Evolutionary conservation across 2,797 vertebrate species (phyloP), one percentile per base, ranked within the genome.

Genomic region (Myiotriccus ornatus): DNA sequence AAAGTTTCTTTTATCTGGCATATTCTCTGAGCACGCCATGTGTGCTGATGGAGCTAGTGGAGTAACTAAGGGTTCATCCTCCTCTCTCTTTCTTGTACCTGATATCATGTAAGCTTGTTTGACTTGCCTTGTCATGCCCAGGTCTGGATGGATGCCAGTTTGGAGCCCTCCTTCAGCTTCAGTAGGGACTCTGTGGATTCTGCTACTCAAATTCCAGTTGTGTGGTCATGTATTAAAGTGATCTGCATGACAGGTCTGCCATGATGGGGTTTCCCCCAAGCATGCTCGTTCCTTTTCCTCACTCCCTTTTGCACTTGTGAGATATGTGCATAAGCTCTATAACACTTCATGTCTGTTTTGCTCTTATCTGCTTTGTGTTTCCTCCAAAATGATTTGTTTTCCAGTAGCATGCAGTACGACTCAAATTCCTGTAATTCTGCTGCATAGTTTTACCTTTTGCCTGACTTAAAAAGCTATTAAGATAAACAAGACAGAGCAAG

Each of bases 341-440:
- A 81, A 43, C 6, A 55, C 3, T 27, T 30, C 34, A 16, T 65
- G 30, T 35, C 47, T 87, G 11, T 47, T 90, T 80, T 74, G 12
- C 32, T 84, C 39, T 85, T 56, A 25, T 28, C 56, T 70, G 53
- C 43, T 67, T 50, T 55, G 7, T 44, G 67, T 84, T 16, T 89
- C 28, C 47, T 89, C 30, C 30, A 69, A 69, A 77, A 67, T 39
- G 0, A 90, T 65, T 92, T 73, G 23, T 60, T 74, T 91, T 67
- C 52, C 0, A 0, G 34, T 81, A 78, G 44, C 0, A 0, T 71
- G 53, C 27, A 52, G 17, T 75, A 30, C 25, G 75, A n/a, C 20
- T 87, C 59, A 73, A 76, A 91, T 76, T 94, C 50, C 63, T 87
- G 32, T 82, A 69, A 65, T 89, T 73, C 46, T 69, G 12, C 52